These are phyloP conservation scores for Limnephilus rhombicus DNA, from an alignment of 2,888 invertebrate species.

Conservation along the genomic window DNA sequence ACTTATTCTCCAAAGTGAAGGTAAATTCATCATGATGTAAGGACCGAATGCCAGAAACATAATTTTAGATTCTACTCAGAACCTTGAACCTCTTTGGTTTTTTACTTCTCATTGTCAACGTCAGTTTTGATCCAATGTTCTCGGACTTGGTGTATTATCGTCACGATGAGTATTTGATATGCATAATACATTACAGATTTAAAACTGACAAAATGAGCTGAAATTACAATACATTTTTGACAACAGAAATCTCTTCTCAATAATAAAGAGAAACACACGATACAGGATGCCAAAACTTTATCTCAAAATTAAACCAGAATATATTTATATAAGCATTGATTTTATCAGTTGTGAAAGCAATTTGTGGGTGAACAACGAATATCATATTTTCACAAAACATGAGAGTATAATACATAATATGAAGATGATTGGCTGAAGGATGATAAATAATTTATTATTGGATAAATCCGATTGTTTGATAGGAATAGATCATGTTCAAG, in stretches of 20 bases:
- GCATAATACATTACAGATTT: background rate
- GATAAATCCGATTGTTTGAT: background rate
- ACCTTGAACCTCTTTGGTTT: background rate
- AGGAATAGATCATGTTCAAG: constrained; percentile 1
- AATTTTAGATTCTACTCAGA: background rate
- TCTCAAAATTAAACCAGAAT: background rate
- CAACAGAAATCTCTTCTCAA: background rate
- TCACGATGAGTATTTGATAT: background rate
- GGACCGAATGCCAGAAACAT: background rate
- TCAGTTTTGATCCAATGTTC: background rate
- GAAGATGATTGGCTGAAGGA: background rate
- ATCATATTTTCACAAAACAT: background rate
- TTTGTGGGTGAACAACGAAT: background rate
- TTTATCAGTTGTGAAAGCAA: background rate
- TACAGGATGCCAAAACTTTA: background rate
- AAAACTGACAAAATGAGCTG: background rate
- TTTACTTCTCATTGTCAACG: background rate
- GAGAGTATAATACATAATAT: background rate
- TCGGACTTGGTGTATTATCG: background rate
- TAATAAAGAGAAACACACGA: background rate
- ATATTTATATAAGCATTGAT: background rate
- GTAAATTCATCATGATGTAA: background rate
- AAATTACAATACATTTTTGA: background rate
- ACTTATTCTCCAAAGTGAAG: background rate
- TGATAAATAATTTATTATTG: background rate